Evolutionary conservation across 2,888 invertebrate genomes (phyloP).

Genomic region (Phrixothrix hirtus): DNA sequence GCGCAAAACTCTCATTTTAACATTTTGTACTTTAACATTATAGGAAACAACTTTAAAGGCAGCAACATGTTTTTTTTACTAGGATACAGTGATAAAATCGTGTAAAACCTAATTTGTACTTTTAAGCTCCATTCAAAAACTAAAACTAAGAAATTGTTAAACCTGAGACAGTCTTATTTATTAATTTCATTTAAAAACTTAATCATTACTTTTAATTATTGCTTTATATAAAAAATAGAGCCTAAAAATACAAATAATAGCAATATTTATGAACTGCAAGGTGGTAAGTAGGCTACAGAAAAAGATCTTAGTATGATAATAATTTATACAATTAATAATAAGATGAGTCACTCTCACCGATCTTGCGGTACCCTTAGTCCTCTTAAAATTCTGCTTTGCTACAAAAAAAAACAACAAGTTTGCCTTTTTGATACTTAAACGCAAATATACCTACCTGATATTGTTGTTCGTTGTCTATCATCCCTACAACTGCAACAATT

Average conservation of each 20-base stretch:
- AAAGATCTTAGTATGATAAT: constrained; percentile 14
- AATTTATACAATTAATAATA: constrained; percentile 6
- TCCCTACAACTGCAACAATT: constrained; percentile 77
- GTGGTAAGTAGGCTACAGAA: constrained; percentile 41
- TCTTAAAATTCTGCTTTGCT: constrained; percentile 79
- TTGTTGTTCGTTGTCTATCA: constrained; percentile 71
- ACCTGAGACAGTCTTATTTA: constrained; percentile 9
- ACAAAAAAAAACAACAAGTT: too few relatives aligned
- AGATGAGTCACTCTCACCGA: constrained; percentile 61
- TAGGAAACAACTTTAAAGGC: constrained; percentile 19
- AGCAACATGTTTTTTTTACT: constrained; percentile 11
- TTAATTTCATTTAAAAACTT: constrained; percentile 4
- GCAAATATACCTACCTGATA: constrained; percentile 76
- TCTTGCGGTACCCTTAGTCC: constrained; percentile 76
- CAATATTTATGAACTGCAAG: constrained; percentile 47
- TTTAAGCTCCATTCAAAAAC: constrained; percentile 14
- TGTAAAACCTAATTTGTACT: constrained; percentile 10
- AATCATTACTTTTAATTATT: constrained; percentile 10
- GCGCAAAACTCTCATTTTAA: constrained; percentile 14
- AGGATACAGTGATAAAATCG: constrained; percentile 19
- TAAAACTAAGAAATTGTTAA: constrained; percentile 4
- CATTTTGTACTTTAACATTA: constrained; percentile 17
- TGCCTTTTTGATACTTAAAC: too few relatives aligned
- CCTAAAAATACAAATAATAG: constrained; percentile 27
- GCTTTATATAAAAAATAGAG: constrained; percentile 7